Conservation (phyloP, 2,113 vertebrate genomes). For the Labrus mixtus region DNA sequence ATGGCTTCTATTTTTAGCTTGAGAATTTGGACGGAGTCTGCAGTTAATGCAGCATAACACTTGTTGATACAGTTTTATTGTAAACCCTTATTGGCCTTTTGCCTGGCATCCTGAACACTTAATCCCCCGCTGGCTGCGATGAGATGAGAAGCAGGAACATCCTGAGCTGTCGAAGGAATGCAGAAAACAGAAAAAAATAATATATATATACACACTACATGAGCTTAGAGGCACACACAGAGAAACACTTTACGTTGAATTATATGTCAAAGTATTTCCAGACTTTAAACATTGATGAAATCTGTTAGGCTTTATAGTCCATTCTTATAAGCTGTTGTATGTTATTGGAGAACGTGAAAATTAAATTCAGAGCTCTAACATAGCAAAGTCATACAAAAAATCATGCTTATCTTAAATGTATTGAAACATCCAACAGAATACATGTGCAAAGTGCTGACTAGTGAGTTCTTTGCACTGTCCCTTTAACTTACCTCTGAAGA, state of each 20-base stretch:
- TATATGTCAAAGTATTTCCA: too few species aligned
- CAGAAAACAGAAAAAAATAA: neutral
- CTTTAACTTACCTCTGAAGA: neutral
- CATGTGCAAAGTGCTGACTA: too few species aligned
- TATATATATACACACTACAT: neutral
- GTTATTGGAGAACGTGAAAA: too few species aligned
- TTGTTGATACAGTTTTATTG: conserved; percentile 49
- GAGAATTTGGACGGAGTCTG: conserved; percentile 29
- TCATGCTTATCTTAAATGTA: too few species aligned
- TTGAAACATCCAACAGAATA: too few species aligned
- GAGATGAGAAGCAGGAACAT: conserved; percentile 23
- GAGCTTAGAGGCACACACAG: neutral
- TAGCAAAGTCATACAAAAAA: too few species aligned
- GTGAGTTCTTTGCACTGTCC: too few species aligned
- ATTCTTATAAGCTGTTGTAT: too few species aligned
- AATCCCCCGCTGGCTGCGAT: conserved; percentile 31
- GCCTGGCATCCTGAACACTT: conserved; percentile 46
- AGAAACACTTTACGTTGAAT: too few species aligned
- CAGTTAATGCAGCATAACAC: conserved; percentile 21
- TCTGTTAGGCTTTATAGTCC: too few species aligned
- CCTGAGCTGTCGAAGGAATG: conserved; percentile 34
- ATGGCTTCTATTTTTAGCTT: conserved; percentile 25
- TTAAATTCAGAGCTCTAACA: too few species aligned
- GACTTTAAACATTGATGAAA: too few species aligned
- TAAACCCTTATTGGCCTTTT: conserved; percentile 47